These are phyloP conservation scores for Geotrypetes seraphini DNA, from an alignment of 2,797 vertebrate genomes.

Conservation along the genomic window DNA sequence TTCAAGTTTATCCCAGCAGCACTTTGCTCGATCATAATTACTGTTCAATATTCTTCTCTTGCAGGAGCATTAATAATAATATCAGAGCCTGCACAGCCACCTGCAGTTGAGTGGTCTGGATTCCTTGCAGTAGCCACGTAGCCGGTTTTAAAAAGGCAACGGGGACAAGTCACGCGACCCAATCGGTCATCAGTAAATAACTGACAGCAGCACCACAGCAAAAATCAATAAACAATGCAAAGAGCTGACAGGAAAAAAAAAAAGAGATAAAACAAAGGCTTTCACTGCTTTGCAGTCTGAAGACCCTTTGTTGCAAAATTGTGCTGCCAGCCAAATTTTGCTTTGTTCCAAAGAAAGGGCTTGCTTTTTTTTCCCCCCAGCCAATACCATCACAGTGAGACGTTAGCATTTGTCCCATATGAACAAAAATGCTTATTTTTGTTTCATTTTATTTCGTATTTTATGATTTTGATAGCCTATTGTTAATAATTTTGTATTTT, in stretches of 20 bases:
- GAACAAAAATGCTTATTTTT: too few relatives aligned
- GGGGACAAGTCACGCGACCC: constrained; percentile 59
- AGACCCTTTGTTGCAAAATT: constrained; percentile 49
- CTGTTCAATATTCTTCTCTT: constrained; percentile 50
- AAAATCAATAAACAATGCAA: constrained; percentile 57
- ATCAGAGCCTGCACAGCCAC: constrained; percentile 32
- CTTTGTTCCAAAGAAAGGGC: constrained; percentile 32
- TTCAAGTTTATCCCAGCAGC: constrained; percentile 48
- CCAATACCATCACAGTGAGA: constrained; percentile 11
- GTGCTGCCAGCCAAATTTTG: constrained; percentile 42
- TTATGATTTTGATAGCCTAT: too few relatives aligned
- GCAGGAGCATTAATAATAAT: constrained; percentile 50
- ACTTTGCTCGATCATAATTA: constrained; percentile 51
- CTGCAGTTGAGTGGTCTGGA: constrained; percentile 38
- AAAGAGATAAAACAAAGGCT: constrained; percentile 42
- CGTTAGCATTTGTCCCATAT: too few relatives aligned
- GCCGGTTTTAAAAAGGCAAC: constrained; percentile 59
- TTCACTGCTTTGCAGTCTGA: constrained; percentile 43
- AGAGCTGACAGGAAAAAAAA: constrained; percentile 61
- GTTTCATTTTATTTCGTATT: too few relatives aligned
- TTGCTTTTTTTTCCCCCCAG: constrained; percentile 17
- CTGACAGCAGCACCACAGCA: constrained; percentile 58
- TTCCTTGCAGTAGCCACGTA: constrained; percentile 43
- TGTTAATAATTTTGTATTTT: too few relatives aligned
- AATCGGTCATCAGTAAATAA: constrained; percentile 51